Evolutionary conservation across 2,113 vertebrate genomes (phyloP).

Genomic region (Peromyscus californicus): DNA sequence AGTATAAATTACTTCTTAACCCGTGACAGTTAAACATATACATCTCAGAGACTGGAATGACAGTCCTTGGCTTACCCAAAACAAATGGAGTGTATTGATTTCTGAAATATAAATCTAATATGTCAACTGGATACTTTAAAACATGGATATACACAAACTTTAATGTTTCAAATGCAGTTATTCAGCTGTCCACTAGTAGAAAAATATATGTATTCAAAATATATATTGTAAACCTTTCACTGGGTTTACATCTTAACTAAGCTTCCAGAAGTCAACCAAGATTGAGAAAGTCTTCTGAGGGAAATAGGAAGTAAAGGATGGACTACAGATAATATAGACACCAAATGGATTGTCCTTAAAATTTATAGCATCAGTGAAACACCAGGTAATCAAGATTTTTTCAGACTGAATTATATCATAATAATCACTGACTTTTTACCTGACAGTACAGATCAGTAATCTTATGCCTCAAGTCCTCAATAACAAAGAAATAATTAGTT

Average conservation of each 20-base stretch:
- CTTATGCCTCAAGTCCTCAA: not conserved
- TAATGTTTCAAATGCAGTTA: conserved; percentile 33
- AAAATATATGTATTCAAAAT: conserved; percentile 22
- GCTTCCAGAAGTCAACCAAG: conserved; percentile 6
- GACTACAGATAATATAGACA: conserved; percentile 1
- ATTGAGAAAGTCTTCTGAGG: conserved; percentile 46
- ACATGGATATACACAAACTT: not conserved
- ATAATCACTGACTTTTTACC: conserved; percentile 34
- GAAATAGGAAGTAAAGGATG: conserved; percentile 18
- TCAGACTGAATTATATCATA: conserved; percentile 4
- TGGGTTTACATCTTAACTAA: conserved; percentile 15
- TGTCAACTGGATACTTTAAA: conserved; percentile 38
- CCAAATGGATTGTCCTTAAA: not conserved
- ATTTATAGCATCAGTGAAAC: conserved; percentile 22
- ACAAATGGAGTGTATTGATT: conserved; percentile 35
- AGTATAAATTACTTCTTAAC: conserved; percentile 39
- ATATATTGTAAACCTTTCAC: conserved; percentile 11
- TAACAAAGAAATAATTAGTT: conserved; percentile 40
- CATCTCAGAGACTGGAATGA: conserved; percentile 47
- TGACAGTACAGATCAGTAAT: conserved; percentile 33
- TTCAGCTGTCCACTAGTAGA: conserved; percentile 33
- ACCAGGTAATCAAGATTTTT: conserved; percentile 33
- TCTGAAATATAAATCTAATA: conserved; percentile 42
- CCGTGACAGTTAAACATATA: conserved; percentile 44
- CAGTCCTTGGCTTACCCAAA: conserved; percentile 35